Evolutionary conservation across 1,140 invertebrate genomes (phyloP).

Genomic region (Caenorhabditis briggsae): DNA sequence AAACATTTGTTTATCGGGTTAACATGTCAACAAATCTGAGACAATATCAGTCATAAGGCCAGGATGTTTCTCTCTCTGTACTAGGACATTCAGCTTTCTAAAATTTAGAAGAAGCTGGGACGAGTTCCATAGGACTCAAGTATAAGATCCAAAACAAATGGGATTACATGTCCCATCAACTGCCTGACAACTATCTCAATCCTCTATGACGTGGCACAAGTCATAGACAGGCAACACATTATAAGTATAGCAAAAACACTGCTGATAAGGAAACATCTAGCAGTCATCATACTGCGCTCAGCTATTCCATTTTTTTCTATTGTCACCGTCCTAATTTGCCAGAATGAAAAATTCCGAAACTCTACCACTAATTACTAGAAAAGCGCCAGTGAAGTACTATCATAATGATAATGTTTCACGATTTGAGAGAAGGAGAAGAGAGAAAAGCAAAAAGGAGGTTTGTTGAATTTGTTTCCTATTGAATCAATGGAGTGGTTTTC

Average conservation of each 20-base stretch:
- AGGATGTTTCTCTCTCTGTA: too few relatives aligned
- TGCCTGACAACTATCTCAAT: neutral
- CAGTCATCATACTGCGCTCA: slow-evolving; percentile 7
- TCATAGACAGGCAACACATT: slow-evolving; percentile 5
- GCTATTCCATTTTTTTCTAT: neutral
- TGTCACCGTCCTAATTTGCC: neutral
- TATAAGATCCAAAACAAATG: too few relatives aligned
- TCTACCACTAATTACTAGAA: neutral
- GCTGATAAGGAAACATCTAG: slow-evolving; percentile 30
- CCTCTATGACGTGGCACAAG: slow-evolving; percentile 17
- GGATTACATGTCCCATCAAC: too few relatives aligned
- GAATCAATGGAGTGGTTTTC: neutral
- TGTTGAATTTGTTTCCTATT: neutral
- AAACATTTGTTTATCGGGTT: too few relatives aligned
- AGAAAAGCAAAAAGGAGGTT: neutral
- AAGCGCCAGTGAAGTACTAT: slow-evolving; percentile 8
- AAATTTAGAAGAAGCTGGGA: too few relatives aligned
- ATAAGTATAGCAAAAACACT: slow-evolving; percentile 25
- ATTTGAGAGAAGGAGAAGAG: neutral
- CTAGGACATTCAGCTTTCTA: too few relatives aligned
- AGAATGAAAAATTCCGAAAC: slow-evolving; percentile 23
- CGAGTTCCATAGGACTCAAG: too few relatives aligned
- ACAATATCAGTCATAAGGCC: too few relatives aligned
- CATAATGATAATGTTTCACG: slow-evolving; percentile 12
- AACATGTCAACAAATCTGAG: too few relatives aligned